phyloP scores from a whole-genome alignment of 2,113 vertebrate species.

The Urocynchramus pylzowi region DNA sequence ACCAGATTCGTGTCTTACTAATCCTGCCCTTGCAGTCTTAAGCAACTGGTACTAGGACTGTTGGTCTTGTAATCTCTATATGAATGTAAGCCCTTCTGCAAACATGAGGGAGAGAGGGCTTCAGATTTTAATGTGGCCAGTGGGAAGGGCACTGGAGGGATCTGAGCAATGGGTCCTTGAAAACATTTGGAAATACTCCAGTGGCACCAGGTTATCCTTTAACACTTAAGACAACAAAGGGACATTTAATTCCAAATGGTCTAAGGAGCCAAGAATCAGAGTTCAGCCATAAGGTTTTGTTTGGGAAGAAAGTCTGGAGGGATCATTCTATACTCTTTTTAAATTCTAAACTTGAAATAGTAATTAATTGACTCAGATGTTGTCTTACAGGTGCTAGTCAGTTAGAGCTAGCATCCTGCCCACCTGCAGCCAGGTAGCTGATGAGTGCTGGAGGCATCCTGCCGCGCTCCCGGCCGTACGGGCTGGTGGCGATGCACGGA shows the following conservation, averaged over 20 bases:
- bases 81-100: not conserved
- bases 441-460: not conserved
- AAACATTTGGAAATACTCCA: not conserved
- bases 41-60: not conserved
- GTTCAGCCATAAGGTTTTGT: not conserved
- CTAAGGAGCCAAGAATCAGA: not conserved
- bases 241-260: not conserved
- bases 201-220: not conserved
- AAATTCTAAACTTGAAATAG: not conserved
- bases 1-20: accelerated
- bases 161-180: not conserved
- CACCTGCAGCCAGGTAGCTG: not conserved
- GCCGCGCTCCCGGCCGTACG: accelerated
- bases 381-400: not conserved
- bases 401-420: not conserved
- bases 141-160: not conserved
- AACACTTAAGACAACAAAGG: not conserved
- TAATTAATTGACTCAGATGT: not conserved
- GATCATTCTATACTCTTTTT: not conserved
- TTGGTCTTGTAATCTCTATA: not conserved
- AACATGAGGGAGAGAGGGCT: not conserved
- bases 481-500: not conserved
- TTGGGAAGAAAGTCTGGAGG: not conserved
- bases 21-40: not conserved
- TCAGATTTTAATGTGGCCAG: not conserved